Base-by-base conservation (phyloP, 2,113 vertebrate genomes). In the Leuciscus idus region DNA sequence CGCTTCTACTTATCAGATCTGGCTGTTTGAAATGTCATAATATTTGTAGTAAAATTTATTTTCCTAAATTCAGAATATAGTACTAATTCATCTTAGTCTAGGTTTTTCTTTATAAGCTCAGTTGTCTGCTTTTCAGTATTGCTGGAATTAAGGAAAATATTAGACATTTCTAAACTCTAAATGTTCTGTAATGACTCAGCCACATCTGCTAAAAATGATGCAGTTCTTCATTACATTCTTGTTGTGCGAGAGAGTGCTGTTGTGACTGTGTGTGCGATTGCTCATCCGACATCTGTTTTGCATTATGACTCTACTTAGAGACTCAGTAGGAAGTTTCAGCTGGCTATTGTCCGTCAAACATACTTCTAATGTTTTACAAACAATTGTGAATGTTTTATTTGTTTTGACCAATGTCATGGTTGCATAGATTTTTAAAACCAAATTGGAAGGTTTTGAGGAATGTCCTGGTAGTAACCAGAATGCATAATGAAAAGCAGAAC, bases 221-320 rank as follows among this genome's bases (percentile, higher is more conserved):
- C 23, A 55, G 77, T 13, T 43, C 70, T 77, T 81, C 90, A 90
- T 86, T 74, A 68, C 74, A 85, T 87, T 68, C 87, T 33, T 64
- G 66, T 28, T 88, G 55, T 85, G 21, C 23, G 80, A 88, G 85
- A 43, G 19, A 6, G 59, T 68, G 81, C 55, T 50, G 68, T 43
- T 2, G 17, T 80, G 83, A 78, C 46, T 23, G 33, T 62, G 68
- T 48, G 46, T 39, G 84, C 46, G 0, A 48, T 70, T 85, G 64
- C 82, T 86, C 70, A 36, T 50, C 72, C 64, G 68, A 87, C 89
- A 90, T 88, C 89, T 90, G 87, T 72, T 90, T 90, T 87, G 85
- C 85, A 87, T 90, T 88, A 62, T 75, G 79, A 39, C 64, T 73
- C 61, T 57, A 57, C 84, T 86, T 66, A 36, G 57, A 79, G 43